Conservation (phyloP, 1,140 invertebrate species). For the Atta cephalotes region DNA sequence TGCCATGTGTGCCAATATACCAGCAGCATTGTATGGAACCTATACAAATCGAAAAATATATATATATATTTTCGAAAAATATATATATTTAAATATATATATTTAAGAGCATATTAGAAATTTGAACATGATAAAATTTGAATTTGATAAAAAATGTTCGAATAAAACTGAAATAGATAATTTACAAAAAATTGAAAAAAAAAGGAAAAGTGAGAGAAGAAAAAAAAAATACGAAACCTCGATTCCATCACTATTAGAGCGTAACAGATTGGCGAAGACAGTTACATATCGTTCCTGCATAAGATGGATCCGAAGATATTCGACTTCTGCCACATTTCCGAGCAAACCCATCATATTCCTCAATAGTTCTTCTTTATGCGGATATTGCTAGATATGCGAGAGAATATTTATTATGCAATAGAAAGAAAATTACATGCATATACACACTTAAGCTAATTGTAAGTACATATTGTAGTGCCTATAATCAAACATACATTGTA, state of each 20-base stretch:
- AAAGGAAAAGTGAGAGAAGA: constrained; percentile 10
- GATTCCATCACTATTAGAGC: constrained; percentile 96
- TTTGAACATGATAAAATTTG: neutral
- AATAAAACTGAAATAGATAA: neutral
- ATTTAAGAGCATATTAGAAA: neutral
- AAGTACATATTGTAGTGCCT: neutral
- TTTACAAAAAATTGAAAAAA: neutral
- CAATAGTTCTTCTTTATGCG: constrained; percentile 94
- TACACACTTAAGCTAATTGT: neutral
- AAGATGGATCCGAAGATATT: constrained; percentile 92
- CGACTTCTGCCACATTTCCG: constrained; percentile 98
- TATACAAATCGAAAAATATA: constrained; percentile 74
- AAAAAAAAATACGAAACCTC: constrained; percentile 88
- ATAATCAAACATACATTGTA: neutral
- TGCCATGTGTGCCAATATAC: constrained; percentile 97
- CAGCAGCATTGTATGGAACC: constrained; percentile 98
- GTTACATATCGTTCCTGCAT: constrained; percentile 94
- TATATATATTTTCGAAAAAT: no score
- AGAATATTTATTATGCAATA: constrained; percentile 28
- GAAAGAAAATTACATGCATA: constrained; percentile 9
- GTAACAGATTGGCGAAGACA: constrained; percentile 94
- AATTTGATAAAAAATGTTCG: neutral
- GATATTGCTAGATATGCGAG: constrained; percentile 90
- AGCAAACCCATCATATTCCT: constrained; percentile 98
- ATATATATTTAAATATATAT: neutral